A percentile compares a stretch with the other conserved stretches of the same genome.
Evolutionary conservation across 2,888 invertebrate species (phyloP).

Genomic region (Meiosimyza decipiens): DNA sequence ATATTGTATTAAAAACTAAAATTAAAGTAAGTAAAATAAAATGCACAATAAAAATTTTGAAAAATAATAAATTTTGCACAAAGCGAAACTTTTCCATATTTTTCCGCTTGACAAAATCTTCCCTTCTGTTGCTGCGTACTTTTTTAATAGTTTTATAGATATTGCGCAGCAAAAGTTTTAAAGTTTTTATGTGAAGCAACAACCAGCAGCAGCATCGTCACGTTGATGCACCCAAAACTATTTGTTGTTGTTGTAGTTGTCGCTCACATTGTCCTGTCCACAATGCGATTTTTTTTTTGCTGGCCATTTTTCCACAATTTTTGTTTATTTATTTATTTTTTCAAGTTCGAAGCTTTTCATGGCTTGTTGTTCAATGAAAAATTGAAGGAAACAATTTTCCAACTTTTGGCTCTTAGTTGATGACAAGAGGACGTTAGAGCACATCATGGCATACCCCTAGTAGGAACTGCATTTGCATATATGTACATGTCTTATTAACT

Average conservation of each 20-base stretch:
- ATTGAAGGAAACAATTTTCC: conserved; percentile 24
- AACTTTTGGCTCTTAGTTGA: conserved; percentile 20
- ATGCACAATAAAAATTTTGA: background rate
- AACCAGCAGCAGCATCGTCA: background rate
- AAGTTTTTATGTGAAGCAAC: conserved; percentile 4
- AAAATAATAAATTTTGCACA: conserved; percentile 10
- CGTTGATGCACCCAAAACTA: background rate
- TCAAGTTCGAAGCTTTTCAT: conserved; percentile 13
- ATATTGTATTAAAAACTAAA: background rate
- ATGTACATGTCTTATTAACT: too few species aligned
- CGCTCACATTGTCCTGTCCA: conserved; percentile 10
- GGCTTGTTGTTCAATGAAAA: conserved; percentile 33
- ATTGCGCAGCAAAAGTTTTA: conserved; percentile 17
- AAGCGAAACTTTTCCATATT: conserved; percentile 17
- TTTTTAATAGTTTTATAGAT: conserved; percentile 9
- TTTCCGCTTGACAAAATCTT: conserved; percentile 26
- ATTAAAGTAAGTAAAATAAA: background rate
- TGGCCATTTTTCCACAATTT: background rate
- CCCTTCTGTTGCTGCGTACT: background rate
- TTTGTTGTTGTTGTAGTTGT: background rate
- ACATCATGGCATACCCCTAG: too few species aligned
- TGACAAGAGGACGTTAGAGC: background rate
- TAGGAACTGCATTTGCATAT: too few species aligned
- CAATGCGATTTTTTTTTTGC: background rate
- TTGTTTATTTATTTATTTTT: background rate